These are phyloP conservation scores for Encarsia formosa DNA, from an alignment of 2,888 invertebrate species.

Conservation along the genomic window DNA sequence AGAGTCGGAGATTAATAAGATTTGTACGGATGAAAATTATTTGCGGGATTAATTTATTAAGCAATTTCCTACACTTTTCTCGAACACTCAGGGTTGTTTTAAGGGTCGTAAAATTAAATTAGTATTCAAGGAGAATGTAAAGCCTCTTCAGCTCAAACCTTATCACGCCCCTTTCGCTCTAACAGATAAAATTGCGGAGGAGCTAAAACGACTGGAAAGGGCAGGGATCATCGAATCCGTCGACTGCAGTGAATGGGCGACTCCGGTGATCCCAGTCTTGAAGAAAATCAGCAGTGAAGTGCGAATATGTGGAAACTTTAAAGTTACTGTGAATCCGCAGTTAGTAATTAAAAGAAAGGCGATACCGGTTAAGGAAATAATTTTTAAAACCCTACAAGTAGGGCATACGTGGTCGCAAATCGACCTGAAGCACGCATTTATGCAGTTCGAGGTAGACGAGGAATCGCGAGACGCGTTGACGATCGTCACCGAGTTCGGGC, in stretches of 20 bases:
- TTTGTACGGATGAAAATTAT: no score
- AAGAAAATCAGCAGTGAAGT: slow-evolving; percentile 32
- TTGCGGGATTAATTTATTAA: not conserved
- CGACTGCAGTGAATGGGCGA: slow-evolving; percentile 36
- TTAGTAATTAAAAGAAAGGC: slow-evolving; percentile 34
- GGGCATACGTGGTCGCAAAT: slow-evolving; percentile 35
- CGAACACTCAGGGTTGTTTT: slow-evolving; percentile 17
- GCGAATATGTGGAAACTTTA: slow-evolving; percentile 32
- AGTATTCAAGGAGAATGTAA: slow-evolving; percentile 25
- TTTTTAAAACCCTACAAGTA: slow-evolving; percentile 32
- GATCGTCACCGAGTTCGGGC: slow-evolving; percentile 41
- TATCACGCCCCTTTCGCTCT: slow-evolving; percentile 29
- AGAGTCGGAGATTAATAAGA: no score
- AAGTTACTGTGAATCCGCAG: slow-evolving; percentile 34
- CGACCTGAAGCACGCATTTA: slow-evolving; percentile 37
- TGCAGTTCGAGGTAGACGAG: slow-evolving; percentile 40
- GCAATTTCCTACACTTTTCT: slow-evolving; percentile 23
- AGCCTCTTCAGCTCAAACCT: slow-evolving; percentile 29
- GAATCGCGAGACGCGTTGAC: slow-evolving; percentile 38
- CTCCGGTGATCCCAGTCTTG: slow-evolving; percentile 37
- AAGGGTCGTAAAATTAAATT: slow-evolving; percentile 26
- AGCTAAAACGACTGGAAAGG: slow-evolving; percentile 27
- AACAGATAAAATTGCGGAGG: slow-evolving; percentile 14
- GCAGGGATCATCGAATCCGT: slow-evolving; percentile 28
- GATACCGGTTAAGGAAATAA: slow-evolving; percentile 33